Conservation (phyloP, 2,113 vertebrate species). For the Cepphus grylle region DNA sequence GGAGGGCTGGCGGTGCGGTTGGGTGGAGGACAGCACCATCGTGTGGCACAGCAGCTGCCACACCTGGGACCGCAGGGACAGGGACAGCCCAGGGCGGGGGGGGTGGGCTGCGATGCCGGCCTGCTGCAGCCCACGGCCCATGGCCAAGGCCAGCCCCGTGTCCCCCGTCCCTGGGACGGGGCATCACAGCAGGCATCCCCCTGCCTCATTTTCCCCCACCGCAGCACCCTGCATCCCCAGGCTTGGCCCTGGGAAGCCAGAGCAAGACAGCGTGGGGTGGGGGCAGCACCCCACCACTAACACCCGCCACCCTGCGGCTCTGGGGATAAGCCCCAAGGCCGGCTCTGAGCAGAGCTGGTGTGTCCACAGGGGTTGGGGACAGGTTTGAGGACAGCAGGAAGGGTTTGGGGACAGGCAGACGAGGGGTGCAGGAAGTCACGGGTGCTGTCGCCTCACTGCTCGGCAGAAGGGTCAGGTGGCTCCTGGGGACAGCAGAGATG, state of each 20-base stretch:
- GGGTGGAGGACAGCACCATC: slow-evolving; percentile 53
- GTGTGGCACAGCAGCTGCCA: background rate
- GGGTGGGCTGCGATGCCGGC: background rate
- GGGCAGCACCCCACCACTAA: background rate
- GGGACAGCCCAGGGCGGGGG: background rate
- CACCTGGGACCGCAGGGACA: background rate
- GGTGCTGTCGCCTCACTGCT: rapidly evolving
- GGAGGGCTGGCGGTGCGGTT: background rate
- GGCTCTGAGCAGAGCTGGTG: background rate
- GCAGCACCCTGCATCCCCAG: background rate
- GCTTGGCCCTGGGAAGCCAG: too few relatives aligned
- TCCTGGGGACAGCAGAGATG: background rate
- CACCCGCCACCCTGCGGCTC: background rate
- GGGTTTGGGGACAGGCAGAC: background rate
- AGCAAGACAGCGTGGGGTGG: rapidly evolving
- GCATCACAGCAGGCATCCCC: background rate
- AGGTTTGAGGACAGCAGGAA: background rate
- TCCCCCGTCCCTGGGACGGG: background rate
- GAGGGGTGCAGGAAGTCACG: background rate
- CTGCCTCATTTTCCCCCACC: background rate
- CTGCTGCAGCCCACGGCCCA: background rate
- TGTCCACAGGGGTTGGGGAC: background rate
- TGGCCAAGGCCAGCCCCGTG: background rate
- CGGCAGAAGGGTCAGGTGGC: background rate
- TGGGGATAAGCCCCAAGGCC: background rate